Conservation (phyloP, 2,113 vertebrate species). For the Tetrao urogallus region DNA sequence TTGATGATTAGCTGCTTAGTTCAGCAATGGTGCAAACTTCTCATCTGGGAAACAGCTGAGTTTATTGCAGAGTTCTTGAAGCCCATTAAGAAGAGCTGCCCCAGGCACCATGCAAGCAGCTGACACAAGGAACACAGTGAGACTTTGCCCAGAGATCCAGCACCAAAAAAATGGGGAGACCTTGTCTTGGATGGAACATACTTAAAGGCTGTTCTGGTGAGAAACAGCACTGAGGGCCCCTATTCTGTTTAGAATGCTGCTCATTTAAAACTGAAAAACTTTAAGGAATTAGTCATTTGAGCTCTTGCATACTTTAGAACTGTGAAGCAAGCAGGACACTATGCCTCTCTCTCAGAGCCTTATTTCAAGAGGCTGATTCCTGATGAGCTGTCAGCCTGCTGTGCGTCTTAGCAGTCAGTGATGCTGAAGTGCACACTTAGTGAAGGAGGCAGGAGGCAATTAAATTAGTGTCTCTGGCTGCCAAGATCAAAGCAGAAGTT, state of each 20-base stretch:
- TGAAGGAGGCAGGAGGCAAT: slow-evolving; percentile 61
- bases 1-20: not conserved
- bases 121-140: rapidly evolving
- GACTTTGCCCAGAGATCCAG: not conserved
- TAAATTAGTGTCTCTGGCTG: slow-evolving; percentile 48
- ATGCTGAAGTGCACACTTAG: slow-evolving; percentile 51
- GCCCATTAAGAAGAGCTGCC: not conserved
- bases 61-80: not conserved
- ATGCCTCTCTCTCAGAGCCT: slow-evolving; percentile 49
- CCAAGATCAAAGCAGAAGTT: slow-evolving; percentile 48
- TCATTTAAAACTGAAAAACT: not conserved
- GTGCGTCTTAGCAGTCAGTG: slow-evolving; percentile 21
- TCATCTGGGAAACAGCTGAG: not conserved
- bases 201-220: not conserved
- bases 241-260: slow-evolving; percentile 3
- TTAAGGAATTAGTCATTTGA: slow-evolving; percentile 28
- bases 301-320: slow-evolving; percentile 31
- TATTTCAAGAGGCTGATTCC: slow-evolving; percentile 62
- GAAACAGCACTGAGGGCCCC: not conserved
- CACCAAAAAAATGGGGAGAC: not conserved
- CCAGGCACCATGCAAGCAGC: not conserved
- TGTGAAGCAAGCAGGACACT: slow-evolving; percentile 47
- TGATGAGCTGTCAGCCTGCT: slow-evolving; percentile 57
- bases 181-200: not conserved
- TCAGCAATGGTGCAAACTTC: not conserved